Base-by-base conservation (phyloP, 2,888 invertebrate genomes). In the Amiota mariae region DNA sequence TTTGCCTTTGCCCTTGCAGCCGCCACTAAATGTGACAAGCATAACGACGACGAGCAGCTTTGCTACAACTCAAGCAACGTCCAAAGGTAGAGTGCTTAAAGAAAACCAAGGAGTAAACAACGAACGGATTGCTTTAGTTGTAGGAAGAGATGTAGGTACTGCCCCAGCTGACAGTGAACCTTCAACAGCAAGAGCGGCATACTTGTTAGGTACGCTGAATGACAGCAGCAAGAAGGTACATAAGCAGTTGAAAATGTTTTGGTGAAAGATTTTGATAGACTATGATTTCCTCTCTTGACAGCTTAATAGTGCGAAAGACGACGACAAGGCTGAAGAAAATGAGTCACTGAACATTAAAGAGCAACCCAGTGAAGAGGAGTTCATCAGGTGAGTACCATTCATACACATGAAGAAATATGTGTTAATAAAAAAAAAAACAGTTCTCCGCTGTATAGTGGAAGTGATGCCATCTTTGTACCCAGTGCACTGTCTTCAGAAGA, bases 1-100 rank as follows among this genome's bases (percentile, higher is more conserved):
- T 46, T 64, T 75, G 74, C 77, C 76, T 36, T 75, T 81, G 74
- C 83, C 86, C 61, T 76, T 87, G 75, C 86, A 86, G 71, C 81
- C 82, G 57, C 77, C 84, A 51, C 79, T 81, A 73, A 87, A 86
- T 81, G 80, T 84, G 80, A 85, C 87, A 80, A 82, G 81, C 75
- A 80, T 81, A 71, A 82, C 83, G 74, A 75, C 73, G 56, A 73
- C 24, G 73, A 61, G 80, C 85, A 76, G 77, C 83, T 36, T 81
- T 87, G 46, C 24, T 36, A 36, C 36, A 57, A 57, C 13, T 13
- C 46, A 36, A 51, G 51, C 64, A 46, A 66, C 66, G 48, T 20
- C 66, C 36, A 36, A 36, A 36, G 36, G 36, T 36, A 36, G 36
- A 36, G 47, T 66, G 54, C 9, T 47, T 15, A 36, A 63, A 4